Conservation (phyloP, 2,888 invertebrate species). For the Napeogenes sylphis region DNA sequence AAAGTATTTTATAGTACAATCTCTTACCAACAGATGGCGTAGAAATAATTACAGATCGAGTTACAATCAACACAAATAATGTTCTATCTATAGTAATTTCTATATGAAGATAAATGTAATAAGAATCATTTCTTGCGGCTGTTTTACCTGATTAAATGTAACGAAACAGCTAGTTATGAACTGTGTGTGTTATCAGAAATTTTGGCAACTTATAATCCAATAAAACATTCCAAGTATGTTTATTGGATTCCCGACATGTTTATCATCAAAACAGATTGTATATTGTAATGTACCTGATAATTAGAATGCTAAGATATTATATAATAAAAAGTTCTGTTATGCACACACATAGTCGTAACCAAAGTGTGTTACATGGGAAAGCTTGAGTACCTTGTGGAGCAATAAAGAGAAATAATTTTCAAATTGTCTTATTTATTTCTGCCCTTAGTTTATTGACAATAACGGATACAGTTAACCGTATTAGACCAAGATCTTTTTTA, state of each 20-base stretch:
- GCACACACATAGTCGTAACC: conserved; percentile 58
- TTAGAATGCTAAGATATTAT: conserved; percentile 50
- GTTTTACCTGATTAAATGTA: conserved; percentile 17
- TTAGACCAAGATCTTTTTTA: too few species aligned
- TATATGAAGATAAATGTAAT: background rate
- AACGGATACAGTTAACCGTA: too few species aligned
- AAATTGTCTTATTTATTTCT: conserved; percentile 48
- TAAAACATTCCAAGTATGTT: conserved; percentile 40
- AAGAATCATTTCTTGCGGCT: conserved; percentile 20
- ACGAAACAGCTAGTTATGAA: conserved; percentile 44
- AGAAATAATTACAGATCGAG: background rate
- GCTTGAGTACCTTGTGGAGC: conserved; percentile 67
- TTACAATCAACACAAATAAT: conserved; percentile 2
- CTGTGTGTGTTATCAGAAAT: conserved; percentile 59
- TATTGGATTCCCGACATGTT: conserved; percentile 43
- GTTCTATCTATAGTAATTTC: background rate
- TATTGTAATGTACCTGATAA: conserved; percentile 65
- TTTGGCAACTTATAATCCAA: conserved; percentile 38
- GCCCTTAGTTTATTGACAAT: background rate
- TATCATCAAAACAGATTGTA: conserved; percentile 45
- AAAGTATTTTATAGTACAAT: too few species aligned
- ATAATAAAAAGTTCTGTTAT: conserved; percentile 52
- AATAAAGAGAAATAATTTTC: conserved; percentile 66
- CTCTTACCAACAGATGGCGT: conserved; percentile 23
- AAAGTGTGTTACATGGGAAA: conserved; percentile 56